These are phyloP conservation scores for Heliconius ethilla DNA, from an alignment of 2,888 invertebrate genomes.

Conservation along the genomic window DNA sequence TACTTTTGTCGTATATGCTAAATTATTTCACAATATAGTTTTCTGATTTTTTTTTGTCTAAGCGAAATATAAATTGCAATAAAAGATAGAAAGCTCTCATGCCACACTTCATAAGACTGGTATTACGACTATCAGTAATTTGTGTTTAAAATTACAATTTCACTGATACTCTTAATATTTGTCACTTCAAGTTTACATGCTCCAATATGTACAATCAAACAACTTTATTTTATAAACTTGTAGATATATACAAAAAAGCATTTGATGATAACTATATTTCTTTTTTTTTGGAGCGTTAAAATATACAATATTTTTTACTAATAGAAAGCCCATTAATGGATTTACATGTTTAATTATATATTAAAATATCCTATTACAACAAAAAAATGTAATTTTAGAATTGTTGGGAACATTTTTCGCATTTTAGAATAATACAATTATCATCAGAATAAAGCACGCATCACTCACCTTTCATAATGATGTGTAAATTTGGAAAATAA, in stretches of 20 bases:
- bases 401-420: neutral
- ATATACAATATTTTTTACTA: neutral
- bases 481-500: neutral
- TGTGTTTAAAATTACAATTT: neutral
- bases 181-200: slow-evolving; percentile 7
- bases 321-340: neutral
- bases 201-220: slow-evolving; percentile 6
- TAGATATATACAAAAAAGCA: neutral
- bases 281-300: neutral
- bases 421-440: neutral
- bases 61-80: slow-evolving; percentile 4
- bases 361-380: too few species aligned
- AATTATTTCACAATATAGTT: too few species aligned
- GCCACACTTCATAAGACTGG: slow-evolving; percentile 5
- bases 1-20: too few species aligned
- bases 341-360: too few species aligned
- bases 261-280: slow-evolving; percentile 7
- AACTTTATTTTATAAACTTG: neutral
- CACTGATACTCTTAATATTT: slow-evolving; percentile 14
- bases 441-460: neutral
- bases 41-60: neutral
- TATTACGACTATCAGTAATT: slow-evolving; percentile 9
- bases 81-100: slow-evolving; percentile 17
- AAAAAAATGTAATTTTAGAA: too few species aligned
- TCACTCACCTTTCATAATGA: slow-evolving; percentile 5